These are phyloP conservation scores for Procambarus clarkii DNA, from an alignment of 1,140 invertebrate species.

Conservation along the genomic window DNA sequence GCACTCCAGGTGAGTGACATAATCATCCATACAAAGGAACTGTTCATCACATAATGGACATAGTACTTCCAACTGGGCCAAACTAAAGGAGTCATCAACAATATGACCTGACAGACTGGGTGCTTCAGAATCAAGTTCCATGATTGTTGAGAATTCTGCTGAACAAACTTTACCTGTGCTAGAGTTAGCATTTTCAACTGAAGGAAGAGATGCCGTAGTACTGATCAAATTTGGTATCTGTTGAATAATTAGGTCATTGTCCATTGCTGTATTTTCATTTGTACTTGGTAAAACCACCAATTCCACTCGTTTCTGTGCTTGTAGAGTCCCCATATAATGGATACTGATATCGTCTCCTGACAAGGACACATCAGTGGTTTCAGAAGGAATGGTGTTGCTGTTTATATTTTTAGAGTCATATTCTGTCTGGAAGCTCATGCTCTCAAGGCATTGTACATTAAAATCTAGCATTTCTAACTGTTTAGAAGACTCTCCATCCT, in stretches of 20 bases:
- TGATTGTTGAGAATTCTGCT: slow-evolving; percentile 10
- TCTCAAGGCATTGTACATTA: neutral
- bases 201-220: neutral
- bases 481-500: neutral
- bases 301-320: neutral
- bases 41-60: slow-evolving; percentile 43
- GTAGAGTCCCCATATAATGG: no score
- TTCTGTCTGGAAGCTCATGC: neutral
- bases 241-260: neutral
- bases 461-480: neutral
- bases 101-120: slow-evolving; percentile 14
- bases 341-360: neutral
- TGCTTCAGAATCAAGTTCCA: slow-evolving; percentile 18
- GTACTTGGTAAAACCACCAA: neutral
- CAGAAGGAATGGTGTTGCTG: neutral
- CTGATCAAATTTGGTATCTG: neutral
- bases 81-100: slow-evolving; percentile 34
- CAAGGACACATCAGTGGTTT: neutral
- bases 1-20: slow-evolving; percentile 29
- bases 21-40: slow-evolving; percentile 33
- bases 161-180: neutral
- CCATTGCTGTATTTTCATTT: neutral
- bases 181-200: neutral
- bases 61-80: slow-evolving; percentile 33
- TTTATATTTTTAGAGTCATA: neutral